Evolutionary conservation across 2,888 invertebrate genomes (phyloP), one percentile per base, ranked within the genome.

Genomic region (Corythucha ciliata): DNA sequence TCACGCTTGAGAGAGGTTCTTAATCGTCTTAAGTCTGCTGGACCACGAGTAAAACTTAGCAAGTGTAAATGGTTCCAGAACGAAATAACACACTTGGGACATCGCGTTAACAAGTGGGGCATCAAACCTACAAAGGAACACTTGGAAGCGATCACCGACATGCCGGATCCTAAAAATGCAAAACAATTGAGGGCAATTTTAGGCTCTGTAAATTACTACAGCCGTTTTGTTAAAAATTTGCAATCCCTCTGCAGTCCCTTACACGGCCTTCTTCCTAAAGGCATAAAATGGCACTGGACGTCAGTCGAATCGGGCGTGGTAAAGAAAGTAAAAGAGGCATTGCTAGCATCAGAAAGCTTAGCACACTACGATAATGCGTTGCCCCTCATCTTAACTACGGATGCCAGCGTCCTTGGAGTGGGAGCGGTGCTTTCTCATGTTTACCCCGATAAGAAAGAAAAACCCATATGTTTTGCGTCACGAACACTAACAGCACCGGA

Each of bases 341-440:
- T 34, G 34, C 14, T 18, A 16, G 5, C 14, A 12, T 7, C 34
- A 12, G 6, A 14, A 7, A 16, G 16, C 14, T 18, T 41, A 18
- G 24, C 24, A 4, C 41, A 41, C 41, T 34, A 34, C 18, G 34
- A 34, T 12, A 14, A 14, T 34, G 12, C 14, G 18, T 12, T 34
- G 18, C 34, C 34, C 6, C 5, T 34, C 14, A 12, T 34, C 6
- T 14, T 34, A 5, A 7, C 34, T 7, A 16, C 34, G 6, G 34
- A 34, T 12, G 34, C 34, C 6, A 34, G 34, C 12, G 34, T 16
- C 5, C 14, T 14, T 16, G 50, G 46, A 25, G 10, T 50, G 12
- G 50, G 50, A 32, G 44, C 44, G 22, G 50, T 22, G 5, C 42
- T 50, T 18, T 22, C 33, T 18, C 50, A 42, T 12, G 36, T 21